These are phyloP conservation scores for Cataglyphis albicans DNA, from an alignment of 2,888 invertebrate species.

Conservation along the genomic window DNA sequence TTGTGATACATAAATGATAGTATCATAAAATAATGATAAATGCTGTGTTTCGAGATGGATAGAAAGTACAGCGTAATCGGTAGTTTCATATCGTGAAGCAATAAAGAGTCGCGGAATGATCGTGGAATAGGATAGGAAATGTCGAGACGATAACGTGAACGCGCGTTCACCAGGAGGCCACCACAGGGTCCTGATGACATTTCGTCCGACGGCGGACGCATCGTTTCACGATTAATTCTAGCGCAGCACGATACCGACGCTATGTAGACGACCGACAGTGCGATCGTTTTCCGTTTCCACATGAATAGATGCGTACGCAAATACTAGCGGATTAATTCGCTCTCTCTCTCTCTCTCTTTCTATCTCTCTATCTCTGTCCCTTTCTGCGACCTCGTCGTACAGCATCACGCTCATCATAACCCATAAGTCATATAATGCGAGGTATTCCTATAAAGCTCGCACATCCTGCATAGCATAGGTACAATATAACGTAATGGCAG, in stretches of 20 bases:
- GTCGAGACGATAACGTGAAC: neutral
- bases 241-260: slow-evolving; percentile 62
- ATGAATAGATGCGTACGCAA: slow-evolving; percentile 68
- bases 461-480: slow-evolving; percentile 49
- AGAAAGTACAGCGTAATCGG: neutral
- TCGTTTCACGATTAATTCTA: slow-evolving; percentile 68
- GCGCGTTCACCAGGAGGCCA: slow-evolving; percentile 42
- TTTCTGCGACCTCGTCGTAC: neutral
- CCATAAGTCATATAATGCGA: slow-evolving; percentile 43
- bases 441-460: slow-evolving; percentile 57
- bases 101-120: slow-evolving; percentile 42
- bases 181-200: slow-evolving; percentile 60
- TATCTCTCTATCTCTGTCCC: neutral
- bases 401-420: slow-evolving; percentile 6
- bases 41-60: neutral
- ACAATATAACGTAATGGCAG: slow-evolving; percentile 65
- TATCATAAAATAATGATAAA: neutral
- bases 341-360: neutral
- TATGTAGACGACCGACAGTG: slow-evolving; percentile 52
- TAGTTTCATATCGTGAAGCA: slow-evolving; percentile 1
- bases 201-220: slow-evolving; percentile 53
- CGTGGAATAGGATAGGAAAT: slow-evolving; percentile 20
- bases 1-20: no score
- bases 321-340: slow-evolving; percentile 21
- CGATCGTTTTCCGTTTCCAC: slow-evolving; percentile 75